Evolutionary conservation across 92 coral and sea anemone genomes (phyloP), one percentile per base, ranked within the genome.

Genomic region (Phymanthus crucifer): DNA sequence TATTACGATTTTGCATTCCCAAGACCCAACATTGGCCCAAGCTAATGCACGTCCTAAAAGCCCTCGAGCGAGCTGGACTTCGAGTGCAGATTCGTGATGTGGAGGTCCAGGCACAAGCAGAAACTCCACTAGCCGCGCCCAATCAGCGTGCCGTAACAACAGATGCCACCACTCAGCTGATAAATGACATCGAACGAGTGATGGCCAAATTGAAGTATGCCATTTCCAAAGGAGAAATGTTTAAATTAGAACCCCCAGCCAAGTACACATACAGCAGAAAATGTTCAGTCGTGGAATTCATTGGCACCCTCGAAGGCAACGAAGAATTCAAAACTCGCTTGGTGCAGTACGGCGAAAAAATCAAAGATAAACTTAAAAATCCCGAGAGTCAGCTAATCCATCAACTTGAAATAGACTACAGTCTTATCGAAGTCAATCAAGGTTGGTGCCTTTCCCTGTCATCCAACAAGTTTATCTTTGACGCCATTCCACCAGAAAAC

Each of bases 101-200:
- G 9, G 73, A 69, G 40, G 17, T 12, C 17, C 1, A 69, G 45
- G 17, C 73, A 31, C n/a, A 17, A 32, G 27, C 18, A 6, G 43
- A 33, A 9, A 37, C 13, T 32, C 71, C 71, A 27, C 16, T 7
- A 7, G 0, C 14, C 11, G 71, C n/a, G n/a, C 3, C 61, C 18
- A 27, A 66, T 26, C 71, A 27, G 35, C 40, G 46, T 6, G 43
- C 19, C 0, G 13, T 69, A 3, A 69, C 73, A 0, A 32, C 38
- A 34, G 58, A 43, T 40, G 12, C 76, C 34, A 73, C 87, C 71
- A 56, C 77, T 26, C 71, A 61, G 18, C 77, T 84, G 64, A 27
- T 84, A 12, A 75, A 83, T 7, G 87, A 83, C 64, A 61, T 84
- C 72, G 74, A 84, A 73, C 36, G 80, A 73, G 73, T 58, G 29